These are phyloP conservation scores for Cyanoliseus patagonus DNA, from an alignment of 2,113 vertebrate species.

Conservation along the genomic window DNA sequence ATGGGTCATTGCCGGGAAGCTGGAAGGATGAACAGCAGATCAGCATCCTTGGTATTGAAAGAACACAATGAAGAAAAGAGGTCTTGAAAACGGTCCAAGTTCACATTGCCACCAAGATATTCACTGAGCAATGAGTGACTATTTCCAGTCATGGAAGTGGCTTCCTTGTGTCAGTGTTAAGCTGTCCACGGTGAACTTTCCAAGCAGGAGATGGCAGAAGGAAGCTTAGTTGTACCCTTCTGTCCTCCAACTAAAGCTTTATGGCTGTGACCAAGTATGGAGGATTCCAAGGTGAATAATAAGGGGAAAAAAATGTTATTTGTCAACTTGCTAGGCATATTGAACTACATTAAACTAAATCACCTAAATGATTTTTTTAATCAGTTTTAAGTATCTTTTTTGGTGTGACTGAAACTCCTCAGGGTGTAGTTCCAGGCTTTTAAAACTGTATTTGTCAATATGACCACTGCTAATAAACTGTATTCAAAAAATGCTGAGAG, in stretches of 20 bases:
- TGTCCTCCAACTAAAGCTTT: not conserved
- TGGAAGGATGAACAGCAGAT: slow-evolving; percentile 10
- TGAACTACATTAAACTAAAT: not conserved
- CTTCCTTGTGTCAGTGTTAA: not conserved
- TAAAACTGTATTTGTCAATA: not conserved
- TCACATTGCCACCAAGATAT: not conserved
- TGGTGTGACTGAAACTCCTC: not conserved
- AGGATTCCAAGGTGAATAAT: not conserved
- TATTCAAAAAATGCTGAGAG: not conserved
- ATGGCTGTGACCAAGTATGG: not conserved
- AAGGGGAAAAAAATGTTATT: not conserved
- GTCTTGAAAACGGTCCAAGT: slow-evolving; percentile 9
- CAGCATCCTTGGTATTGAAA: not conserved
- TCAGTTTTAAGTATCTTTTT: not conserved
- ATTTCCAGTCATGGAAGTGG: not conserved
- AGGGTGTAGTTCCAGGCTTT: not conserved
- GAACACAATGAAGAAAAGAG: not conserved
- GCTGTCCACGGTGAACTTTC: not conserved
- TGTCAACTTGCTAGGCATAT: not conserved
- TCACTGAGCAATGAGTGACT: not conserved
- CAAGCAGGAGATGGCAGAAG: not conserved
- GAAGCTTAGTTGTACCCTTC: not conserved
- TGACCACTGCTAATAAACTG: not conserved
- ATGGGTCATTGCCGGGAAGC: slow-evolving; percentile 21
- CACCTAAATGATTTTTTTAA: not conserved